phyloP scores from a whole-genome alignment of 2,797 vertebrate genomes.

The Rhinichthys osculus region DNA sequence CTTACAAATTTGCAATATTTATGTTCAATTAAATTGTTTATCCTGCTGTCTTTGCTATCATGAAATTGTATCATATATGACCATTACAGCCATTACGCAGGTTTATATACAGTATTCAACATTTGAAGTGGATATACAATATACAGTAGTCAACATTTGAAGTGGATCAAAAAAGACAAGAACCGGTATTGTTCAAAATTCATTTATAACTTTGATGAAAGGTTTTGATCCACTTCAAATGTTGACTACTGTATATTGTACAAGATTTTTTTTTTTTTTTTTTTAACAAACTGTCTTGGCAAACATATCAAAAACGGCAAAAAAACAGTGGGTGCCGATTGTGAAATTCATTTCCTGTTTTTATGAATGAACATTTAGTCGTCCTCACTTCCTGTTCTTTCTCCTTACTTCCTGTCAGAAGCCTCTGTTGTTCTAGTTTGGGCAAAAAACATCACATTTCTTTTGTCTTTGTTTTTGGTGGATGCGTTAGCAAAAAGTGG shows the following conservation, averaged over 20 bases:
- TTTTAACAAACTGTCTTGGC: not conserved
- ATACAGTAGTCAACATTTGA: too few relatives aligned
- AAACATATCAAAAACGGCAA: not conserved
- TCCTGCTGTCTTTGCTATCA: not conserved
- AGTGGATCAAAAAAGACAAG: too few relatives aligned
- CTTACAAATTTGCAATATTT: not conserved
- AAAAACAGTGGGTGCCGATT: not conserved
- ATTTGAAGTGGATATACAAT: too few relatives aligned
- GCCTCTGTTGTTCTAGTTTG: not conserved
- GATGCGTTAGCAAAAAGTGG: not conserved
- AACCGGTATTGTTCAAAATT: too few relatives aligned
- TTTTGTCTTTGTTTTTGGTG: not conserved
- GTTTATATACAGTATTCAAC: not conserved
- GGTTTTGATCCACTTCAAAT: too few relatives aligned
- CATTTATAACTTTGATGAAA: too few relatives aligned
- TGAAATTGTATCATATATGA: not conserved
- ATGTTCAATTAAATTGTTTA: not conserved
- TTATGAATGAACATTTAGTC: conserved; percentile 14
- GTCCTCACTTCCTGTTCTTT: conserved; percentile 48
- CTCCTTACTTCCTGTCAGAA: conserved; percentile 47
- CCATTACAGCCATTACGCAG: not conserved
- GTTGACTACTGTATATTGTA: too few relatives aligned
- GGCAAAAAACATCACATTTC: not conserved
- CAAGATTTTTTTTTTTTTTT: not conserved
- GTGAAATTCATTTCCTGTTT: conserved; percentile 62